Evolutionary conservation across 2,797 vertebrate species (phyloP).

Genomic region (Gambusia yucatana): DNA sequence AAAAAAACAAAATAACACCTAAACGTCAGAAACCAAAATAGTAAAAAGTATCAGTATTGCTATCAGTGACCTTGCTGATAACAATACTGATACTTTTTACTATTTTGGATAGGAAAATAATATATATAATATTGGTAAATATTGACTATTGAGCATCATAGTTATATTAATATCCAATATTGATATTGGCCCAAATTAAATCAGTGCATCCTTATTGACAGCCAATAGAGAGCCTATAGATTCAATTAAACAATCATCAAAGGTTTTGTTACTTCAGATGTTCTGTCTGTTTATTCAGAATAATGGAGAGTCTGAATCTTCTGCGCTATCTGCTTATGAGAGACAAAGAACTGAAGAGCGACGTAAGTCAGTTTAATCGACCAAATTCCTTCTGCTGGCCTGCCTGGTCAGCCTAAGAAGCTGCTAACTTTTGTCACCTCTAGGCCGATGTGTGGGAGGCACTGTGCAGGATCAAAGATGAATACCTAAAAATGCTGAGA

Average conservation of each 20-base stretch:
- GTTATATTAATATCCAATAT: neutral
- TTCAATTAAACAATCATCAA: neutral
- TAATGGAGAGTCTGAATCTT: conserved; percentile 94
- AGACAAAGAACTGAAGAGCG: conserved; percentile 80
- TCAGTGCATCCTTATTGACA: neutral
- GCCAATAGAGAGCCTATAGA: neutral
- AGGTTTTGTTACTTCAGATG: neutral
- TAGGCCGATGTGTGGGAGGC: conserved; percentile 83
- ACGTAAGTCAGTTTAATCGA: conserved; percentile 77
- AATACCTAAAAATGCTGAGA: conserved; percentile 87
- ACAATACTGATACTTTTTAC: too few relatives aligned
- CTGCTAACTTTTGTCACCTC: conserved; percentile 4
- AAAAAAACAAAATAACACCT: neutral
- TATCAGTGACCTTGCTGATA: too few relatives aligned
- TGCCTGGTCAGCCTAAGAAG: neutral
- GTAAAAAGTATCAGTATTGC: neutral
- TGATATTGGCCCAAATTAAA: neutral
- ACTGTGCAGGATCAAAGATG: conserved; percentile 82
- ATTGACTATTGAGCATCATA: neutral
- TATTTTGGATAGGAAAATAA: neutral
- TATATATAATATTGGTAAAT: neutral
- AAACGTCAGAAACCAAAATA: neutral
- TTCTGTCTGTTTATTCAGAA: conserved; percentile 71
- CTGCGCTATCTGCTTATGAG: conserved; percentile 90
- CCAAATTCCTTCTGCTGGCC: neutral